Evolutionary conservation across 2,113 vertebrate species (phyloP), one percentile per base, ranked within the genome.

Genomic region (Corythornis vintsioides): DNA sequence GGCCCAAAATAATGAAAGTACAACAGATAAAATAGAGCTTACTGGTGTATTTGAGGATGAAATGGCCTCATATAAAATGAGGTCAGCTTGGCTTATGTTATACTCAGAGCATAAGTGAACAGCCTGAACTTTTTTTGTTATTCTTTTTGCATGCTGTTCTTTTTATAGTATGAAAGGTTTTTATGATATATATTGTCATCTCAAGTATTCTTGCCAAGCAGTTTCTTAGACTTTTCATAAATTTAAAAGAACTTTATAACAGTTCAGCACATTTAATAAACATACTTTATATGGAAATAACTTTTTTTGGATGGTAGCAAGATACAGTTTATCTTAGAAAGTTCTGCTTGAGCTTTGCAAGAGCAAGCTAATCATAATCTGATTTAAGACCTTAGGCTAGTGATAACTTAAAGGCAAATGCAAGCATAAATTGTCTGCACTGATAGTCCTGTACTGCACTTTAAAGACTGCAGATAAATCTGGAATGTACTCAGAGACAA

Each of bases 261-360:
- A 97, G 78, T 94, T 94, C 87, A 96, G 77, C 94, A 97, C 91
- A 89, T 97, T 96, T 94, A 97, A 95, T 97, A 98, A 97, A 97
- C 97, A 97, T 85, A 95, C 97, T 97, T 97, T 96, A 97, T 97
- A 97, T 94, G 96, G 97, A 97, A 96, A 96, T 96, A 97, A 97
- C 91, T 97, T 97, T 95, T 95, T 95, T 93, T 96, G 94, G 96
- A 97, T 95, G 96, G 95, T 96, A 91, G 83, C 83, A 86, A 95
- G 92, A 93, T 93, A 87, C 65, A 94, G 93, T 97, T 97, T 97
- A 97, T 96, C 89, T 96, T 96, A 96, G 91, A 93, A 96, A 93
- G 92, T 93, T 95, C 96, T 97, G 95, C 93, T 97, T 97, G 94
- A 94, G 87, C 94, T 97, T 97, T 97, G 79, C 89, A 95, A 97